Evolutionary conservation across 2,113 vertebrate species (phyloP).

Genomic region (Mus spicilegus): DNA sequence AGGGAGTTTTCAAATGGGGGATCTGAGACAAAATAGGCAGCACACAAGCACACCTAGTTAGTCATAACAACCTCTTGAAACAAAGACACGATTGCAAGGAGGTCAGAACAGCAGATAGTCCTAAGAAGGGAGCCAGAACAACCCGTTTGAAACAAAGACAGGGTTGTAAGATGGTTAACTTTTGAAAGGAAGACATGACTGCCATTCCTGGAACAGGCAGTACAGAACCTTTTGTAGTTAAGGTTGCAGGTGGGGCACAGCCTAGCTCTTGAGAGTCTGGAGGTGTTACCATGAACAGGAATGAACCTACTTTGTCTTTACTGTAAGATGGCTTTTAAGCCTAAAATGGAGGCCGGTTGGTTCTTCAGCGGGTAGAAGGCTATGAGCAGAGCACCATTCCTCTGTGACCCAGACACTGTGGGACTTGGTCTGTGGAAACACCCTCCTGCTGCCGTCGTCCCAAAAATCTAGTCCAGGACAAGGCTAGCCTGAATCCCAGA

Average conservation of each 20-base stretch:
- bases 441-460: neutral
- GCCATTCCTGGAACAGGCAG: neutral
- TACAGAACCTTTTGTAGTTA: neutral
- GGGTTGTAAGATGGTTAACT: neutral
- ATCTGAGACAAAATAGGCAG: neutral
- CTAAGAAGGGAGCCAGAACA: neutral
- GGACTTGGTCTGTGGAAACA: neutral
- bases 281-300: neutral
- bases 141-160: neutral
- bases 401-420: neutral
- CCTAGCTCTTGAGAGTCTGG: neutral
- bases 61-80: neutral
- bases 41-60: neutral
- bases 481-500: neutral
- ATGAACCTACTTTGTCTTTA: neutral
- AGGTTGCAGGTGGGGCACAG: neutral
- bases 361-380: neutral
- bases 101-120: neutral
- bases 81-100: neutral
- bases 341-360: neutral
- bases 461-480: conserved; percentile 12
- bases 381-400: neutral
- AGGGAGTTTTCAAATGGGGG: neutral
- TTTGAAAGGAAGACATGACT: neutral
- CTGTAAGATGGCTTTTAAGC: neutral